Conservation (phyloP, 2,113 vertebrate genomes). For the Taxidea taxus region DNA sequence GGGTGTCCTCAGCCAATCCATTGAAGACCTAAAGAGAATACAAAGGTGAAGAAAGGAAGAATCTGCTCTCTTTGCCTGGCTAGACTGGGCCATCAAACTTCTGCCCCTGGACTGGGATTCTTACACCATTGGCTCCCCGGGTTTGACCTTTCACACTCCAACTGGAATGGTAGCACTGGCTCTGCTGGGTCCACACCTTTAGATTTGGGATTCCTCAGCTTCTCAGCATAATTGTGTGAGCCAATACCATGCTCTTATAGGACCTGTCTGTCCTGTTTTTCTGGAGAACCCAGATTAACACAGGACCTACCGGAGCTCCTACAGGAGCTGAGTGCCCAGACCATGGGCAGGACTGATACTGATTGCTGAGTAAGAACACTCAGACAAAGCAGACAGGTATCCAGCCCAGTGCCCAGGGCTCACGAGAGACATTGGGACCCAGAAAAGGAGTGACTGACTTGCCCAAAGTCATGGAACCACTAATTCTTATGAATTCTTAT, state of each 20-base stretch:
- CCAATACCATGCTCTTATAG: neutral
- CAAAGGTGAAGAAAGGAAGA: neutral
- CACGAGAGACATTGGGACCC: neutral
- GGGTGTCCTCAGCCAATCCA: too few species aligned
- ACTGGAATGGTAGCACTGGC: neutral
- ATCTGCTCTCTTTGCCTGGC: neutral
- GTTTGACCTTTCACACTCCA: neutral
- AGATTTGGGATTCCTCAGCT: neutral
- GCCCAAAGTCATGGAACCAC: neutral
- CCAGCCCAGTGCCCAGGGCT: neutral
- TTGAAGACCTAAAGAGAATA: too few species aligned
- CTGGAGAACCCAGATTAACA: neutral
- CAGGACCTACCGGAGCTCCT: accelerated
- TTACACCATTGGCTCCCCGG: neutral
- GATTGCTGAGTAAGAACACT: neutral
- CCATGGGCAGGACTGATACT: accelerated
- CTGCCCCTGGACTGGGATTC: too few species aligned
- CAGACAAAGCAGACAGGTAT: too few species aligned
- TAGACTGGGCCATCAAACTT: neutral
- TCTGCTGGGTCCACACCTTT: too few species aligned
- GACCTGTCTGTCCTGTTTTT: neutral
- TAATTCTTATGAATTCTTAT: neutral
- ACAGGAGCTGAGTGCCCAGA: accelerated
- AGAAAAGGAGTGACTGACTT: neutral
- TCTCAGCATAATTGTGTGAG: neutral